Conservation (phyloP, 2,888 invertebrate species). For the Panzeria rudis region DNA sequence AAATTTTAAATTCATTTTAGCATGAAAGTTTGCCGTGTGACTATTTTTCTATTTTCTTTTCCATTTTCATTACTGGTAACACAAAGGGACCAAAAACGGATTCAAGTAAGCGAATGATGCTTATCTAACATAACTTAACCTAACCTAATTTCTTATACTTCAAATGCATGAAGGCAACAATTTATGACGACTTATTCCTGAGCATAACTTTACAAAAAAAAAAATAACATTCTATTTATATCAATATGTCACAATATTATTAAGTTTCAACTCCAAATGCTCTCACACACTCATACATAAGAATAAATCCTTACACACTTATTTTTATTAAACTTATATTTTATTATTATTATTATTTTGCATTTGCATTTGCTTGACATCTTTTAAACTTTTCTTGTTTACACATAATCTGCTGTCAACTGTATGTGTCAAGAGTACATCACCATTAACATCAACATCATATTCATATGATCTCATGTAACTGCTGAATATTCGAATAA, state of each 20-base stretch:
- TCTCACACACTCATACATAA: background rate
- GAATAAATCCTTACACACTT: too few relatives aligned
- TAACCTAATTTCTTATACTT: background rate
- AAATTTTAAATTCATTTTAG: too few relatives aligned
- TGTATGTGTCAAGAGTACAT: conserved; percentile 69
- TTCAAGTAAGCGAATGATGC: too few relatives aligned
- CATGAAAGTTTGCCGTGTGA: too few relatives aligned
- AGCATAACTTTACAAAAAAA: background rate
- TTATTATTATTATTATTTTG: conserved; percentile 20
- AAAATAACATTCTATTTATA: conserved; percentile 6
- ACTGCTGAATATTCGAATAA: conserved; percentile 36
- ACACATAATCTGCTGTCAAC: conserved; percentile 68
- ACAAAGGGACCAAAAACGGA: too few relatives aligned
- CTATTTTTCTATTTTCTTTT: too few relatives aligned
- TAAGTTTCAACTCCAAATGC: background rate
- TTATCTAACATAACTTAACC: too few relatives aligned
- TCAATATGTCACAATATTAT: conserved; percentile 35
- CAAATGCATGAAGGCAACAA: background rate
- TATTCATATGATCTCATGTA: conserved; percentile 32
- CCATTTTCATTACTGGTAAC: too few relatives aligned
- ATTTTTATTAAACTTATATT: background rate
- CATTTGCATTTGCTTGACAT: conserved; percentile 34
- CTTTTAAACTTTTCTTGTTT: conserved; percentile 64
- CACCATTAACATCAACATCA: conserved; percentile 61
- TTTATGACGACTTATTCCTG: background rate